Percentiles rank a stretch among this genome's conserved stretches.
Conservation (phyloP, 2,113 vertebrate genomes). For the Campylorhamphus procurvoides region DNA sequence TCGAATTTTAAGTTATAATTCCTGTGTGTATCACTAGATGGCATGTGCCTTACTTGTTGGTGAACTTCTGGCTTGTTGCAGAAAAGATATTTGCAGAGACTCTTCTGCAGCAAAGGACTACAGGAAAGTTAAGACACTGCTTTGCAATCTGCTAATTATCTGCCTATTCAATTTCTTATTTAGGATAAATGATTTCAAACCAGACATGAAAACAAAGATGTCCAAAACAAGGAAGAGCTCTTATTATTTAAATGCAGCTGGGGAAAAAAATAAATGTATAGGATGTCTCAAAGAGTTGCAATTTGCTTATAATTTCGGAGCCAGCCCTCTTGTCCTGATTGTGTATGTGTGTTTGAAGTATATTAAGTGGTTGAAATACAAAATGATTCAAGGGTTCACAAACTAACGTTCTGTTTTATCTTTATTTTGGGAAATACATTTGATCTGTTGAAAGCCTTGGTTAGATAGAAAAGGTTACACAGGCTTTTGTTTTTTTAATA, state of each 20-base stretch:
- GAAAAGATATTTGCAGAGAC: neutral
- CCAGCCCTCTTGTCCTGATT: conserved; percentile 18
- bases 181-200: conserved; percentile 17
- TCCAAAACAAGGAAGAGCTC: neutral
- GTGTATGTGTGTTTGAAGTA: conserved; percentile 15
- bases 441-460: conserved; percentile 34
- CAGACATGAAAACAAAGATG: neutral
- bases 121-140: neutral
- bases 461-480: neutral
- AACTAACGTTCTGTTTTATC: conserved; percentile 47
- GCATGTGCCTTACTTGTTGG: neutral
- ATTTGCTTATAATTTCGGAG: conserved; percentile 42
- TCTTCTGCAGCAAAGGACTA: neutral
- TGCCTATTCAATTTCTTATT: neutral
- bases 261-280: neutral
- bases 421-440: conserved; percentile 52
- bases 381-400: conserved; percentile 34
- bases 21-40: neutral
- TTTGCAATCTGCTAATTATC: conserved; percentile 38
- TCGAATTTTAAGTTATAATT: neutral
- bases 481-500: neutral
- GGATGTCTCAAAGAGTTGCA: neutral
- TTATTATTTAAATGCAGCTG: neutral
- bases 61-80: neutral
- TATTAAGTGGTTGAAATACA: conserved; percentile 32